phyloP scores from a whole-genome alignment of 2,888 invertebrate species.

The Drosophila anomalata region DNA sequence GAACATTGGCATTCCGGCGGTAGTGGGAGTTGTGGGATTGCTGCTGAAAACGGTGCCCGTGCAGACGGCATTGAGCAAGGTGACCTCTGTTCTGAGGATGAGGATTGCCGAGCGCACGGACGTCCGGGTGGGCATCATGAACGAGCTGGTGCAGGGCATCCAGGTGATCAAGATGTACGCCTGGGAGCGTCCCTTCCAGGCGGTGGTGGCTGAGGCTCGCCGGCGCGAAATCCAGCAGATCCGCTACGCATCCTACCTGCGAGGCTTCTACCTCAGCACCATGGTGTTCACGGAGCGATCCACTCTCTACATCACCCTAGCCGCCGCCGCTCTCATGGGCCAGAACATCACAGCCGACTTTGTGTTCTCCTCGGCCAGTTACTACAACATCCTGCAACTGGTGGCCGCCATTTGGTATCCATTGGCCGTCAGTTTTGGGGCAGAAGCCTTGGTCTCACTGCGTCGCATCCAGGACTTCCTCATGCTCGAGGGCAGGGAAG shows the following conservation, averaged over 20 bases:
- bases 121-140: conserved; percentile 95
- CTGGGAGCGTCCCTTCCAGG: conserved; percentile 96
- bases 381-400: conserved; percentile 89
- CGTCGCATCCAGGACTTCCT: conserved; percentile 86
- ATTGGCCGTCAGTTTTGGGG: conserved; percentile 85
- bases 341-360: conserved; percentile 87
- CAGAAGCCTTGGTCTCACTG: conserved; percentile 86
- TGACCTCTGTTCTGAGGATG: conserved; percentile 85
- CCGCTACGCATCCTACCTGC: conserved; percentile 87
- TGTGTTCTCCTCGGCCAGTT: conserved; percentile 91
- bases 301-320: conserved; percentile 91
- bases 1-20: conserved; percentile 89
- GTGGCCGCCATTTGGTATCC: conserved; percentile 87
- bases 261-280: conserved; percentile 87
- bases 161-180: conserved; percentile 99
- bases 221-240: conserved; percentile 88
- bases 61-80: conserved; percentile 86
- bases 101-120: conserved; percentile 94
- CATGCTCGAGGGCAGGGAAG: conserved; percentile 85
- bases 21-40: conserved; percentile 92
- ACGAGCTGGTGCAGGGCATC: conserved; percentile 96
- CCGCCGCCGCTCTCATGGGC: conserved; percentile 90
- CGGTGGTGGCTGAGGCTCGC: conserved; percentile 91
- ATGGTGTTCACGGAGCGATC: conserved; percentile 94
- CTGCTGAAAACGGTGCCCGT: conserved; percentile 92